Base-by-base conservation (phyloP, 2,797 vertebrate genomes). In the Dromococcyx pavoninus region DNA sequence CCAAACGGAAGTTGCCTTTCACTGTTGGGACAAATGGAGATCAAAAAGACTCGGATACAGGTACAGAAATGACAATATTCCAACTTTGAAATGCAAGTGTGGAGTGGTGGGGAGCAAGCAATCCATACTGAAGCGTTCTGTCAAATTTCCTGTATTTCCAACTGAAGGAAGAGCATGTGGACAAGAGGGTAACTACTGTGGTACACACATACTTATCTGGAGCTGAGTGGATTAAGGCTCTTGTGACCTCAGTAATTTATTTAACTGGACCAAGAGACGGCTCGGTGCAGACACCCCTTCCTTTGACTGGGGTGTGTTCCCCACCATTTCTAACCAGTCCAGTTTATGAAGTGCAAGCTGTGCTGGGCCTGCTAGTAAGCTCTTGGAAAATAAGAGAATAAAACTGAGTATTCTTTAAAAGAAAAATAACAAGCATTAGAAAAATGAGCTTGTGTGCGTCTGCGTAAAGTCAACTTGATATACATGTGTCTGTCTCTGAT, bases 41-140 rank as follows among this genome's bases (percentile, higher is more conserved):
- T 98, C 99, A 99, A 97, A 99, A 99, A 97, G 99, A 99, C 98
- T 99, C 99, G 35, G 99, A 99, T 97, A 99, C 99, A 95, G 99
- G 99, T 99, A 98, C 98, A 94, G 51, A 23, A 67, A 28, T 8
- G 23, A 8, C 69, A n/a, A 2, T 7, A 0, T 21, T 30, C 7
- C 48, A 5, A 58, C 30, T 37, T 41, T 17, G 16, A 0, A 32
- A 13, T 5, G 2, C 1, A 62, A 5, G 1, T 8, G n/a, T 0
- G 39, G 73, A 56, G 24, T 46, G 50, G 13, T 17, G 58, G 61
- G 73, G 37, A 22, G 41, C 54, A 16, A n/a, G 21, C 53, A 12
- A 0, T 16, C 53, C 24, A 0, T 1, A 0, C 10, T 7, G 43
- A n/a, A 21, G 61, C 3, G 7, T 21, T 37, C 32, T 13, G 1